phyloP scores from a whole-genome alignment of 1,140 invertebrate species.

The Zelostemma sp. region DNA sequence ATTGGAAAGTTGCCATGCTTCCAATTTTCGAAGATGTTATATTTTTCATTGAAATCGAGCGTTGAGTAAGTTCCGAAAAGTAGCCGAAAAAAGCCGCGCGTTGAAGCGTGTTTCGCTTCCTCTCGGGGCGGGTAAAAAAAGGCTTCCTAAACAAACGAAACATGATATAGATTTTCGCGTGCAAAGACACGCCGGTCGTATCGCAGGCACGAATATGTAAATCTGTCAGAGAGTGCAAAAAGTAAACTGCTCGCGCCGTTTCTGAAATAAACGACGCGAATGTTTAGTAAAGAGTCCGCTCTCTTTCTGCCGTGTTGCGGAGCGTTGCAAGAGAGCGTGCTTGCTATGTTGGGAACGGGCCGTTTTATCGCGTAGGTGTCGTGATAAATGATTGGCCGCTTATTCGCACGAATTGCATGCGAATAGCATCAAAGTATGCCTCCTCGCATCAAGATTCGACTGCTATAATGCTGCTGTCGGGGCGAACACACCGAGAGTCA shows the following conservation, averaged over 20 bases:
- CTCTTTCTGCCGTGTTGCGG: conserved; percentile 21
- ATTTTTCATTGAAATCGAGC: too few relatives aligned
- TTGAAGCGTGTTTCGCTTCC: too few relatives aligned
- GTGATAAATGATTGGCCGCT: conserved; percentile 50
- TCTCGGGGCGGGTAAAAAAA: too few relatives aligned
- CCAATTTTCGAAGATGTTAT: too few relatives aligned
- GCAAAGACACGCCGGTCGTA: conserved; percentile 3
- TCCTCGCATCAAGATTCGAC: conserved; percentile 39
- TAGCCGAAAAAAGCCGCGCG: too few relatives aligned
- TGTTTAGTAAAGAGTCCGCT: conserved; percentile 40
- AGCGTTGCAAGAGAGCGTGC: conserved; percentile 26
- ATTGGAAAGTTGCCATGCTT: too few relatives aligned
- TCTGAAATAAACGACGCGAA: conserved; percentile 44
- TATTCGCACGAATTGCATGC: conserved; percentile 49
- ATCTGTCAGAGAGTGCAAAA: conserved; percentile 26
- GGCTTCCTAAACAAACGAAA: conserved; percentile 14
- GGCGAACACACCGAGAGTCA: too few relatives aligned
- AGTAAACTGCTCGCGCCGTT: conserved; percentile 25
- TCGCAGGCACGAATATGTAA: conserved; percentile 25
- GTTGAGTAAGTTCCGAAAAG: too few relatives aligned
- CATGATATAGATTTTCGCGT: conserved; percentile 25
- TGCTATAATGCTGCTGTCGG: conserved; percentile 21
- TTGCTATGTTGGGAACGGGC: conserved; percentile 34
- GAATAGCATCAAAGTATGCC: conserved; percentile 47
- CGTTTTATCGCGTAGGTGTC: conserved; percentile 52